phyloP scores from a whole-genome alignment of 2,797 vertebrate genomes.

The Paguma larvata region DNA sequence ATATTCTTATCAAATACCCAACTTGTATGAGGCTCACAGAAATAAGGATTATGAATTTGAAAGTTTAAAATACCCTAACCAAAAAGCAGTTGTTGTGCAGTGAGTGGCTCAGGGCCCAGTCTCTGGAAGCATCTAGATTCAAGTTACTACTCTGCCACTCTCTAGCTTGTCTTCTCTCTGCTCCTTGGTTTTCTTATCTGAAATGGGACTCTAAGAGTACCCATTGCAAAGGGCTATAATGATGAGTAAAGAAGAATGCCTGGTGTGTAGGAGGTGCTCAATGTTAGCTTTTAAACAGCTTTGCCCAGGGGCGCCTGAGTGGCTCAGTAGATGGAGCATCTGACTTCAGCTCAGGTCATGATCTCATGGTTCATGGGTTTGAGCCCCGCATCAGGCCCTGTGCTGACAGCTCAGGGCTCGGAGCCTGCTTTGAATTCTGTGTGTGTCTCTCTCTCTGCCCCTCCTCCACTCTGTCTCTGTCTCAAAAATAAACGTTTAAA shows the following conservation, averaged over 20 bases:
- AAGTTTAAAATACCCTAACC: constrained; percentile 36
- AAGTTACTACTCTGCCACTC: not conserved
- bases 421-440: too few species aligned
- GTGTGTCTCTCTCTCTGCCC: too few species aligned
- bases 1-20: not conserved
- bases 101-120: not conserved
- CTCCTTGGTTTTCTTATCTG: not conserved
- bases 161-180: not conserved
- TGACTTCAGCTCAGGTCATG: too few species aligned
- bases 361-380: too few species aligned
- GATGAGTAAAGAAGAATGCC: not conserved
- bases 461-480: too few species aligned
- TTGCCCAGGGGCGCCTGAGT: not conserved
- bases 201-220: not conserved
- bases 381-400: too few species aligned
- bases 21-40: constrained; percentile 18
- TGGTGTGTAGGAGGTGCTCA: not conserved
- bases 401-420: too few species aligned
- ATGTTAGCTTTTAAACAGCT: not conserved
- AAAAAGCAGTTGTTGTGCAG: not conserved
- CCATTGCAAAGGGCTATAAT: not conserved
- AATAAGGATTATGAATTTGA: not conserved
- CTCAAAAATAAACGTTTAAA: too few species aligned
- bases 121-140: not conserved
- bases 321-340: too few species aligned